Evolutionary conservation across 2,797 vertebrate genomes (phyloP).

Genomic region (Propithecus deckenii): DNA sequence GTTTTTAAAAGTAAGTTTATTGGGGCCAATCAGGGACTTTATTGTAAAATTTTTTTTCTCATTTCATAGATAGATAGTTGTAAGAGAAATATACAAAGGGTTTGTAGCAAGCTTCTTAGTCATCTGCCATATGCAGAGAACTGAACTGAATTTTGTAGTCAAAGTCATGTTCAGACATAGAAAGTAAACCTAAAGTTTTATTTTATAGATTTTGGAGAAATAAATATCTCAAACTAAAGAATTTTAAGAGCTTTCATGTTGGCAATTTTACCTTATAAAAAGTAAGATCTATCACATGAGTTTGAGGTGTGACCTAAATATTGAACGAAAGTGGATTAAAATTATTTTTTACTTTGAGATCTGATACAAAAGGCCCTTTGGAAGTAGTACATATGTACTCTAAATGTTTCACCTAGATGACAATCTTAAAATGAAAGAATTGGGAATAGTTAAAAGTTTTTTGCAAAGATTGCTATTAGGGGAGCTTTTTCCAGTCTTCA

Average conservation of each 20-base stretch:
- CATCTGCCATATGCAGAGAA: not conserved
- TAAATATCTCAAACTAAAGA: not conserved
- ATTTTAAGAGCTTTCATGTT: constrained; percentile 36
- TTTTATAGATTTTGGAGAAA: constrained; percentile 29
- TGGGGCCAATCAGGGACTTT: not conserved
- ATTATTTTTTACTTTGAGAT: not conserved
- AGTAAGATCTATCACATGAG: not conserved
- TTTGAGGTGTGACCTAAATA: not conserved
- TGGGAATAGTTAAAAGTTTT: not conserved
- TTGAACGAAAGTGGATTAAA: not conserved
- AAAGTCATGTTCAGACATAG: not conserved
- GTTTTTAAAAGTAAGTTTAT: constrained; percentile 4
- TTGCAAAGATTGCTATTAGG: not conserved
- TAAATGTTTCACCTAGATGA: not conserved
- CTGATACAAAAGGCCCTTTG: not conserved
- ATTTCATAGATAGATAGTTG: constrained; percentile 9
- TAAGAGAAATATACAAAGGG: constrained; percentile 3
- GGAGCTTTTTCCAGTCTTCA: not conserved
- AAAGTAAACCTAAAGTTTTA: not conserved
- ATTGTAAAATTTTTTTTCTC: not conserved
- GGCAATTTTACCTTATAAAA: not conserved
- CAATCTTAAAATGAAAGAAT: not conserved
- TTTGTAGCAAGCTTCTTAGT: not conserved
- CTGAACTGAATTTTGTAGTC: not conserved
- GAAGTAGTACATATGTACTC: not conserved